Conservation (phyloP, 2,888 invertebrate species). For the Harmothoe impar region DNA sequence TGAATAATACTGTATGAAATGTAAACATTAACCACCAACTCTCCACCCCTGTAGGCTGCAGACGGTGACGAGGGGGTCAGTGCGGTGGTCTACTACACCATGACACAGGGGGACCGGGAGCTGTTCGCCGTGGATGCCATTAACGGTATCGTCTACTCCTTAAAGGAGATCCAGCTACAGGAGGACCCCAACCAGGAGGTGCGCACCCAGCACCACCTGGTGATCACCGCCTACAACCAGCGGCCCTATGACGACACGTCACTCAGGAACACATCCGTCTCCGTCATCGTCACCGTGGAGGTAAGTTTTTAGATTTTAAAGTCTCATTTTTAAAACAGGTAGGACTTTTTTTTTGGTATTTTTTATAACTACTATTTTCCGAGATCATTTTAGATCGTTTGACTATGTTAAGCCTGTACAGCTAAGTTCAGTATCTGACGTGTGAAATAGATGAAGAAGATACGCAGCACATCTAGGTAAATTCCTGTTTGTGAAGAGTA, state of each 20-base stretch:
- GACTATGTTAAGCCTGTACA: too few species aligned
- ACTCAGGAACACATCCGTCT: constrained; percentile 32
- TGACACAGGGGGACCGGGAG: constrained; percentile 45
- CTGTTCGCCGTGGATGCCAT: constrained; percentile 61
- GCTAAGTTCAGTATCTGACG: too few species aligned
- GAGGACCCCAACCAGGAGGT: background rate
- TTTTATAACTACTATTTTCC: too few species aligned
- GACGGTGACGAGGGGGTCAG: constrained; percentile 12
- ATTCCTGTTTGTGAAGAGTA: too few species aligned
- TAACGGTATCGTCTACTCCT: constrained; percentile 52
- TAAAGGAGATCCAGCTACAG: constrained; percentile 6
- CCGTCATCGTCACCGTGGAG: constrained; percentile 56
- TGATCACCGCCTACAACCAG: constrained; percentile 61
- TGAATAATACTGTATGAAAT: too few species aligned
- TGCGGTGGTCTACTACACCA: constrained; percentile 35
- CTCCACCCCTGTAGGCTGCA: background rate
- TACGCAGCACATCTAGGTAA: too few species aligned
- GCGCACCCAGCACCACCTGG: constrained; percentile 55
- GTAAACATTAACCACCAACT: background rate
- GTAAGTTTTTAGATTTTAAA: constrained; percentile 48
- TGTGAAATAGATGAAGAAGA: too few species aligned
- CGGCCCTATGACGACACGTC: background rate
- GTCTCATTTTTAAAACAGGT: background rate
- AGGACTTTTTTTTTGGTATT: too few species aligned
- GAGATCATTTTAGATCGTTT: too few species aligned